Evolutionary conservation across 2,888 invertebrate species (phyloP), one percentile per base, ranked within the genome.

Genomic region (Stenotaenia linearis): DNA sequence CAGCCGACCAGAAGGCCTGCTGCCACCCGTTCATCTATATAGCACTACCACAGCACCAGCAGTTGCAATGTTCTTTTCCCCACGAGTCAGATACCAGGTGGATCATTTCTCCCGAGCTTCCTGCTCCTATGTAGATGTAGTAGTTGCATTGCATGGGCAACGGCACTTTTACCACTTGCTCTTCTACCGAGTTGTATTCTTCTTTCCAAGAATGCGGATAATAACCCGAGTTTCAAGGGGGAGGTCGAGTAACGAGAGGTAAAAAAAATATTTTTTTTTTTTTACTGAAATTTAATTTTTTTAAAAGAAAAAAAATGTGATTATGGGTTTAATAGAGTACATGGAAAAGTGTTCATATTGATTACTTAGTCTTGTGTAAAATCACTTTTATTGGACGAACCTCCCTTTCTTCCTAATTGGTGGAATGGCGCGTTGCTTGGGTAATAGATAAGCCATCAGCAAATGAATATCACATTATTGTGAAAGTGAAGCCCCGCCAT

Each of bases 21-120:
- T 32, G 28, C 75, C 75, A 50, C 50, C 50, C 50, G 50, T 50
- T 50, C 50, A 50, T 50, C 50, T 50, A 50, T n/a, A n/a, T 50
- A 50, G 50, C 50, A 50, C 50, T 50, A 50, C 18, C 50, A 50
- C 50, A 50, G 50, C 50, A 50, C 78, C 78, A 50, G 37, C 76
- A 76, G 32, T 37, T 35, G 37, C 76, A 76, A 40, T 78, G 78
- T 78, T 78, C 78, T 78, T 78, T 61, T 78, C 25, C 32, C 78
- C 78, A 78, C 50, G 78, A 78, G 69, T 78, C 78, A 61, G 78
- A 78, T 78, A 78, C 78, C 78, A 78, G 78, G 78, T 78, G 78
- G 78, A 78, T 78, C 78, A 78, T 78, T 78, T 78, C 78, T 78
- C 78, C 32, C 78, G 28, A 28, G 40, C 78, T 78, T 78, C 56